These are phyloP conservation scores for Dryas iulia DNA, from an alignment of 1,140 invertebrate species.

Conservation along the genomic window DNA sequence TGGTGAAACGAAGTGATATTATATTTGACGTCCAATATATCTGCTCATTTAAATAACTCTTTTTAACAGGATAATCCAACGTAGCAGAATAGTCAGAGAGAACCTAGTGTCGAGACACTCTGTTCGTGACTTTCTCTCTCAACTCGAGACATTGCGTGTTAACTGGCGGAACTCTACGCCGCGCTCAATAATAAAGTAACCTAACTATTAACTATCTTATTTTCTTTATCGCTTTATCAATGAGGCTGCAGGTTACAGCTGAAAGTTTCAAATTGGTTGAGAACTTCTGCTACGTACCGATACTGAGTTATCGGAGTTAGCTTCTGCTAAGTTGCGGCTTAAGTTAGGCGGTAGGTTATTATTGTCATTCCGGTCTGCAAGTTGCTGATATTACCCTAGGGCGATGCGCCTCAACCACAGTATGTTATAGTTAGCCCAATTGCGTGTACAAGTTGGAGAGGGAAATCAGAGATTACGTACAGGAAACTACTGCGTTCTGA, in stretches of 20 bases:
- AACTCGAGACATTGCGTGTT: no score
- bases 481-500: neutral
- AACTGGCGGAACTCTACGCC: no score
- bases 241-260: neutral
- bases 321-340: constrained; percentile 57
- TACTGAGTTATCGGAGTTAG: constrained; percentile 73
- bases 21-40: no score
- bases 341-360: constrained; percentile 61
- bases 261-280: constrained; percentile 65
- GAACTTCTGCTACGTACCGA: constrained; percentile 66
- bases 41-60: no score
- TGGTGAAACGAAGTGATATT: no score
- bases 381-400: constrained; percentile 42
- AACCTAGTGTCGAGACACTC: no score
- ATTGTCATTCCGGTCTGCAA: constrained; percentile 53
- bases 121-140: no score
- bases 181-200: no score
- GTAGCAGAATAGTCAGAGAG: no score
- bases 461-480: constrained; percentile 4
- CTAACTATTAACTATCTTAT: neutral
- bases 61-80: no score
- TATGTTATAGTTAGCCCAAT: constrained; percentile 29
- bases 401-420: constrained; percentile 21
- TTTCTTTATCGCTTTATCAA: neutral
- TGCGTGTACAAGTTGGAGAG: constrained; percentile 20